Evolutionary conservation across 2,113 vertebrate genomes (phyloP), one percentile per base, ranked within the genome.

Genomic region (Phalacrocorax pelagicus): DNA sequence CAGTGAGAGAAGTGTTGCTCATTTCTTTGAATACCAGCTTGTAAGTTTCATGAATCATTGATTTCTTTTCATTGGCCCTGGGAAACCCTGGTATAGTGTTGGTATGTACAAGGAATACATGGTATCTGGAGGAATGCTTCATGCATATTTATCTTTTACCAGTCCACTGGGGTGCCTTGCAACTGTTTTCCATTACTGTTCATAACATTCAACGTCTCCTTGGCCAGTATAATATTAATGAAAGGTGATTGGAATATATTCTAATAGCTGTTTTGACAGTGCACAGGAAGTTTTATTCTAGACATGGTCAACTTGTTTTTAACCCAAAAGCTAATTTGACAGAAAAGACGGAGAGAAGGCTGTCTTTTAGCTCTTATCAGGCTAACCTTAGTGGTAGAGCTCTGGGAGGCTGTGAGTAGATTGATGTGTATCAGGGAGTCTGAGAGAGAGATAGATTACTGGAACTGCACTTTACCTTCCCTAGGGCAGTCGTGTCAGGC

Each of bases 121-220:
- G 73, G 27, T 54, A 78, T 75, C 75, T 84, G 34, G 34, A 96
- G 75, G n/a, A 62, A 78, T 65, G 17, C 6, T 92, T 94, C 52
- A 30, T 85, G n/a, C 15, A 86, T 74, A 32, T 93, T 91, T 95
- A 72, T 81, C 91, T 95, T 96, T 91, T 89, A 83, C 32, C 26
- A 52, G 47, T 66, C 42, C 22, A 38, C n/a, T 46, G 16, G 21
- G 13, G 8, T 86, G 19, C 42, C 67, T 91, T 82, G 22, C 42
- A 81, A 84, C 18, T 62, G 23, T 73, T 86, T 81, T 40, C 54
- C 81, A 23, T 42, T 77, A 63, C 29, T 75, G 32, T 58, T 89
- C 77, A 65, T 83, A 82, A 69, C 95, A 91, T 34, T 63, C 40
- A 89, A 27, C 7, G 65, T 78, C 58, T 62, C 32, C 21, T 91